These are phyloP conservation scores for Nyctereutes procyonoides DNA, from an alignment of 2,113 vertebrate species.

Conservation along the genomic window DNA sequence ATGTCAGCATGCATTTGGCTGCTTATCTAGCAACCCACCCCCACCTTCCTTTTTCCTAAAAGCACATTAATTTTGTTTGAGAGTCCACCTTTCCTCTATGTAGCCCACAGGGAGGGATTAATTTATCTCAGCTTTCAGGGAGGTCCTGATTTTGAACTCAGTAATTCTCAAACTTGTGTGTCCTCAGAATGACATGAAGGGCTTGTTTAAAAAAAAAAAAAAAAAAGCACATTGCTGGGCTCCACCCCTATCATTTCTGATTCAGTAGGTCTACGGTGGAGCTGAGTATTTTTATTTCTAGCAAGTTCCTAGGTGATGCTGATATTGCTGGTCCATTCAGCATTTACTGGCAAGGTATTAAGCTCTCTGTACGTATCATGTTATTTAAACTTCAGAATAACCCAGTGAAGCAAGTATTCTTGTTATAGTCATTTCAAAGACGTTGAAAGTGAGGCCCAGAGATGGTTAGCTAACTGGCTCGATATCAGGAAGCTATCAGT, in stretches of 20 bases:
- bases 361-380: neutral
- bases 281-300: slow-evolving; percentile 7
- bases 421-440: neutral
- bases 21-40: neutral
- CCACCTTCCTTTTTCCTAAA: neutral
- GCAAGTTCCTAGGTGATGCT: neutral
- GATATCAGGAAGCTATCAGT: neutral
- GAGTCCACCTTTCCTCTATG: neutral
- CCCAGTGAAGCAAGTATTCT: neutral
- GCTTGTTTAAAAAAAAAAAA: neutral
- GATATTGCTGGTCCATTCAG: neutral
- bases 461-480: neutral
- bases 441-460: neutral
- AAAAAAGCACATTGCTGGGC: neutral
- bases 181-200: neutral
- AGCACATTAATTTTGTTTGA: neutral
- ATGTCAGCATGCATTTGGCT: neutral
- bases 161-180: neutral
- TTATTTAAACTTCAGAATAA: slow-evolving; percentile 38
- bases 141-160: neutral
- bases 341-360: neutral
- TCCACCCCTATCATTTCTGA: neutral
- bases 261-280: neutral
- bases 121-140: neutral
- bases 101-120: neutral